Evolutionary conservation across 30 jellyfish, hydroid and myxozoan genomes (phyloP).

Genomic region (Aurelia sp.): DNA sequence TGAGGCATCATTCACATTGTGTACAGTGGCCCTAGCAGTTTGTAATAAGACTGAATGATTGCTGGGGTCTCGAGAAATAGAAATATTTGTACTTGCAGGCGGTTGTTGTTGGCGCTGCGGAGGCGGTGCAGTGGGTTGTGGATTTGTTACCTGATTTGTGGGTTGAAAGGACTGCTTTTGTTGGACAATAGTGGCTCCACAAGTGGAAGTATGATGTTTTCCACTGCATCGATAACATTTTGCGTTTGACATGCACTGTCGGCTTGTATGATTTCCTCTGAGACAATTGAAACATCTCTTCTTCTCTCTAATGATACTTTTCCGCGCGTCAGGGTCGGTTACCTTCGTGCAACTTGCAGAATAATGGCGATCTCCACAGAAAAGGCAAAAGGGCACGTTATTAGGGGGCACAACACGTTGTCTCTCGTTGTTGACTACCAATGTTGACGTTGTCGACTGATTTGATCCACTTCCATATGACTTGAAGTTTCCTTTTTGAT

Average conservation of each 20-base stretch:
- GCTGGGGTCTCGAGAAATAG: background rate
- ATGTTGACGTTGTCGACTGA: too few species aligned
- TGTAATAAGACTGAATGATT: background rate
- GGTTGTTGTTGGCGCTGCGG: too few species aligned
- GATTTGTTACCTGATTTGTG: background rate
- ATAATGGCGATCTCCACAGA: too few species aligned
- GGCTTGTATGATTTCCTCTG: background rate
- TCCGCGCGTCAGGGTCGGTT: too few species aligned
- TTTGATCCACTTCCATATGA: too few species aligned
- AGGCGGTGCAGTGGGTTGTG: background rate
- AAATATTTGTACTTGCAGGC: conserved; percentile 18
- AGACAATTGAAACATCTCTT: background rate
- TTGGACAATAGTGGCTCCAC: background rate
- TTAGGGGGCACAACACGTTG: too few species aligned
- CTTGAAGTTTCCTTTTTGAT: too few species aligned
- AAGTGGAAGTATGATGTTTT: background rate
- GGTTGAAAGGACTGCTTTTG: background rate
- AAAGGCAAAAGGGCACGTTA: too few species aligned
- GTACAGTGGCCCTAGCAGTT: conserved; percentile 5
- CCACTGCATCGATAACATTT: background rate
- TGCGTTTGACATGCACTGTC: background rate
- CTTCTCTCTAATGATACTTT: too few species aligned
- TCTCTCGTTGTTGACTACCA: too few species aligned
- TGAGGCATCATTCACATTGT: background rate
- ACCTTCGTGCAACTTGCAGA: too few species aligned